These are phyloP conservation scores for Norana najaformis DNA, from an alignment of 2,888 invertebrate genomes.

Conservation along the genomic window DNA sequence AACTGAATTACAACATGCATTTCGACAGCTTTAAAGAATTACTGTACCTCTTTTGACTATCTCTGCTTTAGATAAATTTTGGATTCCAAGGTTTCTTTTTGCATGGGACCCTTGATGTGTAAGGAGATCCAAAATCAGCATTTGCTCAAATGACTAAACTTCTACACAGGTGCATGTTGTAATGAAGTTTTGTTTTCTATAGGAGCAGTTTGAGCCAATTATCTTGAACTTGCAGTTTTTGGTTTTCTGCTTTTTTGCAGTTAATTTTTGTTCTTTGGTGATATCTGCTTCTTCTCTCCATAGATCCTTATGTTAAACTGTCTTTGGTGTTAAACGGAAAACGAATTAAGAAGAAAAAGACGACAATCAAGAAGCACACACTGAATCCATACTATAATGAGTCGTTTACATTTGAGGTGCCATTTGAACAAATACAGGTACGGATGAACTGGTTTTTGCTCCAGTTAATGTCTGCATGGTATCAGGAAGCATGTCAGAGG, in stretches of 20 bases:
- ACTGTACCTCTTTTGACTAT: not conserved
- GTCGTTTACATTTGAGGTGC: conserved; percentile 99
- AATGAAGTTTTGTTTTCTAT: not conserved
- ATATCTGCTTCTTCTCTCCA: not conserved
- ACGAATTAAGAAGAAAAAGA: conserved; percentile 99
- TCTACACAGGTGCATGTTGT: not conserved
- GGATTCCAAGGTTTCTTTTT: not conserved
- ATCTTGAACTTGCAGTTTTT: not conserved
- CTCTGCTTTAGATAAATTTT: not conserved
- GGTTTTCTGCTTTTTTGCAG: not conserved
- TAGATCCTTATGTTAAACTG: conserved; percentile 99
- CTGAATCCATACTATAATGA: conserved; percentile 99
- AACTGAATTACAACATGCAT: not conserved
- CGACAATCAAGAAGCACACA: conserved; percentile 99
- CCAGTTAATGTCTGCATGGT: no score
- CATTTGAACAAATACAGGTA: conserved; percentile 99
- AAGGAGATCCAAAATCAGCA: not conserved
- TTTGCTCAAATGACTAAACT: not conserved
- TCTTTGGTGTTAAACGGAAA: conserved; percentile 99
- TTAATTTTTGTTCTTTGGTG: not conserved
- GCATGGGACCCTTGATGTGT: not conserved
- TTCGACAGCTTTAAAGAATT: not conserved
- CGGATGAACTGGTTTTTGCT: not conserved
- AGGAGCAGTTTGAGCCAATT: not conserved
- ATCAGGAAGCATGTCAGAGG: not conserved